Conservation (phyloP, 2,797 vertebrate species). For the Channa striata region DNA sequence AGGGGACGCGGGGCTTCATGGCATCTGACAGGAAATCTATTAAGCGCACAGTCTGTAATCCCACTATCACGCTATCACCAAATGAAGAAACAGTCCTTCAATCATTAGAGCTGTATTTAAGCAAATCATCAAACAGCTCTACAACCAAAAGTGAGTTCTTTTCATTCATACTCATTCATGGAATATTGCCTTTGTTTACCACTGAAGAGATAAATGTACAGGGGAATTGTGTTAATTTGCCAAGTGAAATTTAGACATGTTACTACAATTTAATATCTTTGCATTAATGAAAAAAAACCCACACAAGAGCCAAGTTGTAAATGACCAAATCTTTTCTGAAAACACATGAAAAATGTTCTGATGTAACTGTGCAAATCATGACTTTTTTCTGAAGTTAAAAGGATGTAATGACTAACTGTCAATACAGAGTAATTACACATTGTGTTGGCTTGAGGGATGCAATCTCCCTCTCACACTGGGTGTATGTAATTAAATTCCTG, state of each 20-base stretch:
- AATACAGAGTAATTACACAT: slow-evolving; percentile 91
- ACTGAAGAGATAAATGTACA: slow-evolving; percentile 34
- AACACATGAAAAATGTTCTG: slow-evolving; percentile 18
- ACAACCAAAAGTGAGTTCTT: slow-evolving; percentile 27
- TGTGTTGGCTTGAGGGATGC: slow-evolving; percentile 50
- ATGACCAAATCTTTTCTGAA: neutral
- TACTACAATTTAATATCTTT: neutral
- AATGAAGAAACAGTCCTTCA: slow-evolving; percentile 89
- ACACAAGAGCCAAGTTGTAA: slow-evolving; percentile 1
- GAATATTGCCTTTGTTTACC: slow-evolving; percentile 21
- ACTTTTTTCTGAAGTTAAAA: slow-evolving; percentile 47
- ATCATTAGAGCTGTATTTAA: slow-evolving; percentile 80
- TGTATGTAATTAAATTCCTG: slow-evolving; percentile 90
- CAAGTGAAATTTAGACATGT: too few relatives aligned
- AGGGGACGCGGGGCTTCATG: slow-evolving; percentile 84
- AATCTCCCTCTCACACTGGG: slow-evolving; percentile 72
- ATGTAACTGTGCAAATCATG: slow-evolving; percentile 31
- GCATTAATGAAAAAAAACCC: neutral
- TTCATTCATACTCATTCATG: slow-evolving; percentile 11
- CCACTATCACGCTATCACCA: slow-evolving; percentile 81
- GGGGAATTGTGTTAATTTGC: neutral
- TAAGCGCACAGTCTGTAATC: slow-evolving; percentile 87
- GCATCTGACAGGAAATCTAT: slow-evolving; percentile 93
- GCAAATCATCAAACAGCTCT: slow-evolving; percentile 60
- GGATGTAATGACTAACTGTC: slow-evolving; percentile 83